Evolutionary conservation across 2,113 vertebrate genomes (phyloP).

Genomic region (Chaetorhynchus papuensis): DNA sequence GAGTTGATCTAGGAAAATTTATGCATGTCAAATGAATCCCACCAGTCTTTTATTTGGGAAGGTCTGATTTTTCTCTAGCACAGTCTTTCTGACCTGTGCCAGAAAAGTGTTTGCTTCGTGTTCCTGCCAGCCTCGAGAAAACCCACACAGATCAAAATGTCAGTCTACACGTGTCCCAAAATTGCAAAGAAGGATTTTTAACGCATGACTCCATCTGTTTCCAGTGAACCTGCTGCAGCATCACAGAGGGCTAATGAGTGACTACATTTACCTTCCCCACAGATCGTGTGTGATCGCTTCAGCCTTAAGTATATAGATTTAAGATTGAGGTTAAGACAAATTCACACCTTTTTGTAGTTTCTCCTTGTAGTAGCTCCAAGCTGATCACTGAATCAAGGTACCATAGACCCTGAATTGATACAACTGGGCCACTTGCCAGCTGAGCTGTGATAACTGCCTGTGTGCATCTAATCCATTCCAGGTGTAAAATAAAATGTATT

Average conservation of each 20-base stretch:
- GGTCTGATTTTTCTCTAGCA: neutral
- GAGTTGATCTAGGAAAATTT: neutral
- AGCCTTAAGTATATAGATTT: neutral
- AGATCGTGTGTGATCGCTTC: neutral
- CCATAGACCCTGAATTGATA: neutral
- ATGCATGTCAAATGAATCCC: neutral
- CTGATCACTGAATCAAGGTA: neutral
- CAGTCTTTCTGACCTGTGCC: neutral
- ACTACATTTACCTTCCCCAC: neutral
- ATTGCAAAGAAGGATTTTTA: neutral
- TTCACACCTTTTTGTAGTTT: neutral
- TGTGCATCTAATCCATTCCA: neutral
- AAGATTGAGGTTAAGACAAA: neutral
- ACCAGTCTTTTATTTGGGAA: neutral
- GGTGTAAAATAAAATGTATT: neutral
- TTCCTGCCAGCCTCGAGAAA: neutral
- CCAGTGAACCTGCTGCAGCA: neutral
- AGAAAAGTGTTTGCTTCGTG: neutral
- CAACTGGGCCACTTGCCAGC: neutral
- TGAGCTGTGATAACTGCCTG: neutral
- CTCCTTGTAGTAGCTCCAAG: neutral
- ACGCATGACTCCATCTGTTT: neutral
- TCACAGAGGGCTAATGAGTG: neutral
- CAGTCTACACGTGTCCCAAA: neutral
- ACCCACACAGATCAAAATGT: neutral